These are phyloP conservation scores for Drosophila limbata DNA, from an alignment of 2,888 invertebrate genomes.

Conservation along the genomic window DNA sequence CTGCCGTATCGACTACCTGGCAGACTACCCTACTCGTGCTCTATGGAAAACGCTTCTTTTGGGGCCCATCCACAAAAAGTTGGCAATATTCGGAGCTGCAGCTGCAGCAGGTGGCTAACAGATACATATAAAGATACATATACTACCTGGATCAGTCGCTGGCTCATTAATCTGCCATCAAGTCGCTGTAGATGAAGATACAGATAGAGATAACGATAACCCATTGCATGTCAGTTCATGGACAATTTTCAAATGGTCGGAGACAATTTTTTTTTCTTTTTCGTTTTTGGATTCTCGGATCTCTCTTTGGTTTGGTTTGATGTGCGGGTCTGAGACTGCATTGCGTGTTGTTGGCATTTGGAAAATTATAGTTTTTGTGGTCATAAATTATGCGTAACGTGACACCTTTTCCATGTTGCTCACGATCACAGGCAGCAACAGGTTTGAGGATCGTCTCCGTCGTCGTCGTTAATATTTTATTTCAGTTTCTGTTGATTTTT, in stretches of 20 bases:
- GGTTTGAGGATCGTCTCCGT: conserved; percentile 49
- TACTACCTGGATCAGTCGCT: conserved; percentile 28
- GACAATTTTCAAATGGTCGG: conserved; percentile 45
- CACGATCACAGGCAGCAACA: conserved; percentile 48
- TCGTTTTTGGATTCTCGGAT: conserved; percentile 28
- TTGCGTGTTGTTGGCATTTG: conserved; percentile 58
- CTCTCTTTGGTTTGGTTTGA: conserved; percentile 4
- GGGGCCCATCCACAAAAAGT: conserved; percentile 27
- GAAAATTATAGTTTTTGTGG: conserved; percentile 71
- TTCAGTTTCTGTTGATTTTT: conserved; percentile 60
- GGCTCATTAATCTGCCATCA: conserved; percentile 61
- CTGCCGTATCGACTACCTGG: conserved; percentile 66
- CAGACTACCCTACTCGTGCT: conserved; percentile 41
- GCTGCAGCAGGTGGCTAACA: conserved; percentile 37
- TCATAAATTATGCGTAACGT: conserved; percentile 84
- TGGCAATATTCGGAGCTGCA: conserved; percentile 22
- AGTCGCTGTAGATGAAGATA: conserved; percentile 37
- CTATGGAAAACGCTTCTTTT: conserved; percentile 26
- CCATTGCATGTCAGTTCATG: conserved; percentile 60
- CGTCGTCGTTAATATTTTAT: conserved; percentile 72
- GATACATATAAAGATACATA: conserved; percentile 13
- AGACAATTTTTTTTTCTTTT: neutral
- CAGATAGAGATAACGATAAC: conserved; percentile 39
- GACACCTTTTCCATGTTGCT: conserved; percentile 83
- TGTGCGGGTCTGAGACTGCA: conserved; percentile 5